These are phyloP conservation scores for Charaxes varanes DNA, from an alignment of 1,140 invertebrate species.

Conservation along the genomic window DNA sequence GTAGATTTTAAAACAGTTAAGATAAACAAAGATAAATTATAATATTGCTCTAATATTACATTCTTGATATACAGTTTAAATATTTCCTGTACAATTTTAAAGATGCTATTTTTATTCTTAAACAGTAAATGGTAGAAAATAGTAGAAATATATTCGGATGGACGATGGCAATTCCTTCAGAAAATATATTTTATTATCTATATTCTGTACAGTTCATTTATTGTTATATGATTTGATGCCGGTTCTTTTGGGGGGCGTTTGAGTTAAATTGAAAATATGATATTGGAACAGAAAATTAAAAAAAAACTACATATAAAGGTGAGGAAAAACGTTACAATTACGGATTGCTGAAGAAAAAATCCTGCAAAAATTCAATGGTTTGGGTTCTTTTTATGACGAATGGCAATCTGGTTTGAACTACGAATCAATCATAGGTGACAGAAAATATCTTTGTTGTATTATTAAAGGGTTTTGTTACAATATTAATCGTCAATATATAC, in stretches of 20 bases:
- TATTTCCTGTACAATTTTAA: conserved; percentile 22
- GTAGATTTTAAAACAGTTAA: conserved; percentile 16
- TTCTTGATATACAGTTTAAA: too few relatives aligned
- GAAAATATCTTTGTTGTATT: too few relatives aligned
- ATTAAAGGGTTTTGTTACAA: too few relatives aligned
- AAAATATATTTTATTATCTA: conserved; percentile 8
- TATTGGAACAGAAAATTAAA: too few relatives aligned
- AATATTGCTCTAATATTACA: conserved; percentile 10
- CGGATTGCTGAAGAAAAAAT: too few relatives aligned
- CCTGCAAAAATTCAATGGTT: too few relatives aligned
- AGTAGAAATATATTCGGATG: conserved; percentile 12
- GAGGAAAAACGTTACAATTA: too few relatives aligned
- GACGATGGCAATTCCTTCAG: conserved; percentile 9
- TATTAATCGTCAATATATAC: too few relatives aligned
- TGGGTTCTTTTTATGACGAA: too few relatives aligned
- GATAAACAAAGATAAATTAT: conserved; percentile 12
- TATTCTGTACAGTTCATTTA: conserved; percentile 7
- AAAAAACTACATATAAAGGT: too few relatives aligned
- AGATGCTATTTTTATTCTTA: conserved; percentile 32
- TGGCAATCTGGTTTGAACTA: too few relatives aligned
- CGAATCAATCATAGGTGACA: too few relatives aligned
- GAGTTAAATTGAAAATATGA: neutral
- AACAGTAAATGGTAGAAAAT: conserved; percentile 19
- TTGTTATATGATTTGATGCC: conserved; percentile 7
- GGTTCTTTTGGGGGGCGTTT: conserved; percentile 1